Conservation (phyloP, 1,140 invertebrate genomes). For the Gryllus bimaculatus region DNA sequence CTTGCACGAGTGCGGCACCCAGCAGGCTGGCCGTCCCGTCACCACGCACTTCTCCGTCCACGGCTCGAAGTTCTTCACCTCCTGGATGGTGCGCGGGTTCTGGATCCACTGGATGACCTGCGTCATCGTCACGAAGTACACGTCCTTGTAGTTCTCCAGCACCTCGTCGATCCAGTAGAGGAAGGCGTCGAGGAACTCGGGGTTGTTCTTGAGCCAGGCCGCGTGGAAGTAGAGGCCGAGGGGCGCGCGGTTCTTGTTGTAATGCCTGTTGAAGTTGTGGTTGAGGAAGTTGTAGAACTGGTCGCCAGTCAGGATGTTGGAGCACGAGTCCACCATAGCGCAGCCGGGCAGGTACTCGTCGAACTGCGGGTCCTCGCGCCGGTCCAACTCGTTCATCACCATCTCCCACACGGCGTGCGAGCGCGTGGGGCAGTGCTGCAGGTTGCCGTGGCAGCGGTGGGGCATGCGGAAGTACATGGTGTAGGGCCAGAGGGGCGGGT, state of each 20-base stretch:
- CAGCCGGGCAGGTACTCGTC: slow-evolving; percentile 89
- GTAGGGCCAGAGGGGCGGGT: slow-evolving; percentile 92
- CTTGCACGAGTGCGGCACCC: slow-evolving; percentile 82
- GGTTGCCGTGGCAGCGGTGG: slow-evolving; percentile 85
- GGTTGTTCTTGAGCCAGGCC: slow-evolving; percentile 90
- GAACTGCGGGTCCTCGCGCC: slow-evolving; percentile 81
- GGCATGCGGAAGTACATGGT: slow-evolving; percentile 97
- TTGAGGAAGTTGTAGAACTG: slow-evolving; percentile 94
- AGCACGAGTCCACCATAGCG: slow-evolving; percentile 94
- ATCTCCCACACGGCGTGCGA: slow-evolving; percentile 93
- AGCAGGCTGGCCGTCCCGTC: slow-evolving; percentile 66
- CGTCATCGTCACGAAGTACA: slow-evolving; percentile 96
- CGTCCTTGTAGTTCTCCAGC: slow-evolving; percentile 76
- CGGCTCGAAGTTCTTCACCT: slow-evolving; percentile 84
- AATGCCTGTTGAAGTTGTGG: slow-evolving; percentile 92
- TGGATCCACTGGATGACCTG: slow-evolving; percentile 96
- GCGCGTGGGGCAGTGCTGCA: slow-evolving; percentile 85
- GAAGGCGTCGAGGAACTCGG: slow-evolving; percentile 86
- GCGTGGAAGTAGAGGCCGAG: slow-evolving; percentile 92
- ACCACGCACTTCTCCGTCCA: slow-evolving; percentile 89
- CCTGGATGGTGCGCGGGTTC: slow-evolving; percentile 72
- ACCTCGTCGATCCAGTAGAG: slow-evolving; percentile 92
- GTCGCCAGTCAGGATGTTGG: slow-evolving; percentile 84
- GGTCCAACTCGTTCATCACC: slow-evolving; percentile 94
- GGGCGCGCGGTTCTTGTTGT: slow-evolving; percentile 86